Conservation (phyloP, 2,888 invertebrate species). For the Acleris holmiana region DNA sequence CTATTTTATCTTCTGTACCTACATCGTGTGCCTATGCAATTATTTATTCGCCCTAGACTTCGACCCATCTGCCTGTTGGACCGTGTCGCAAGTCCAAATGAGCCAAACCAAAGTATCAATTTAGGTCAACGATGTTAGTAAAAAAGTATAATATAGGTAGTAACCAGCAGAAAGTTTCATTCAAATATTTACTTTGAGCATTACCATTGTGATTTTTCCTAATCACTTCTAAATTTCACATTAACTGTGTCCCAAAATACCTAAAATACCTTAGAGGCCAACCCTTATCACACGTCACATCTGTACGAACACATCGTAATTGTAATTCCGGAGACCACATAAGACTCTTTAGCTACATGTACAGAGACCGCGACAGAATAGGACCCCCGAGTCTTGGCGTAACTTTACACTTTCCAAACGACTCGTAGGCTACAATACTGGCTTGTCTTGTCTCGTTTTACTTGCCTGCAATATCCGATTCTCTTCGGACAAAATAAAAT, state of each 20-base stretch:
- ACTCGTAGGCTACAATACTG: slow-evolving; percentile 45
- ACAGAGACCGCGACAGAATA: slow-evolving; percentile 4
- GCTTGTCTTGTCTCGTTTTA: slow-evolving; percentile 47
- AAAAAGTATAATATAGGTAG: background rate
- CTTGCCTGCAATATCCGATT: slow-evolving; percentile 44
- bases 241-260: slow-evolving; percentile 4
- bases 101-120: no score
- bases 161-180: background rate
- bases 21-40: no score
- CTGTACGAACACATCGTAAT: slow-evolving; percentile 17
- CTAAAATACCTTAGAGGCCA: slow-evolving; percentile 15
- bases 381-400: slow-evolving; percentile 44
- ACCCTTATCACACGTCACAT: slow-evolving; percentile 19
- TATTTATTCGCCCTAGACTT: no score
- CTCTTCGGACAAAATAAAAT: slow-evolving; percentile 37
- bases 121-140: no score
- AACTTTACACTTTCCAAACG: slow-evolving; percentile 45
- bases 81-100: no score
- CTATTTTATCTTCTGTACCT: no score
- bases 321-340: slow-evolving; percentile 15
- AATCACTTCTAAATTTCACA: background rate
- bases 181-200: no score
- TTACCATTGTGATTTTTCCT: background rate
- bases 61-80: no score
- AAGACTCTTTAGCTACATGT: slow-evolving; percentile 18